Percentiles rank a stretch among this genome's conserved stretches.
Conservation (phyloP, 2,113 vertebrate species). For the Tragelaphus imberbis region DNA sequence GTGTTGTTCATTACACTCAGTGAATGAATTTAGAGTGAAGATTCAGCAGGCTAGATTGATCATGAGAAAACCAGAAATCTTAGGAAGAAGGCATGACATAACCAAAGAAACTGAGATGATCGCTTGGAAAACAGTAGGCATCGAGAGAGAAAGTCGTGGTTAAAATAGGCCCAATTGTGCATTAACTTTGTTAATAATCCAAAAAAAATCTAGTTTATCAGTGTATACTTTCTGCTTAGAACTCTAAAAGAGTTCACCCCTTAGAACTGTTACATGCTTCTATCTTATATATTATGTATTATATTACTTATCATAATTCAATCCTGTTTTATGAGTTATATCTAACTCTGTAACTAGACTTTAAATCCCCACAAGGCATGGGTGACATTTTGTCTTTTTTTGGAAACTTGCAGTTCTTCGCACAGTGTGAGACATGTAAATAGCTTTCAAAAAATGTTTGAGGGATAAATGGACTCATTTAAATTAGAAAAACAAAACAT, state of each 20-base stretch:
- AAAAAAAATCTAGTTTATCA: not conserved
- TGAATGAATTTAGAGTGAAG: not conserved
- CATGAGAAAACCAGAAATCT: not conserved
- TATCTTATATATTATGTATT: not conserved
- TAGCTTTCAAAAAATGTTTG: not conserved
- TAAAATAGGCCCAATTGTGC: not conserved
- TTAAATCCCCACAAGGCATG: not conserved
- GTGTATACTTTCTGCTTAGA: not conserved
- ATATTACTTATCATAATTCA: not conserved
- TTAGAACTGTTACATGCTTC: not conserved
- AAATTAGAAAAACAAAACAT: not conserved
- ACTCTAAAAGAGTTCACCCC: not conserved
- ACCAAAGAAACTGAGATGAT: not conserved
- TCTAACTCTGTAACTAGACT: not conserved
- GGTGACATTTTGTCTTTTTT: constrained; percentile 51
- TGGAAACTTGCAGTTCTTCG: constrained; percentile 46
- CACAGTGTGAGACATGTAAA: constrained; percentile 43
- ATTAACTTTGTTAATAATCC: not conserved
- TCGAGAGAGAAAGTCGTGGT: not conserved
- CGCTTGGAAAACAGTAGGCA: not conserved
- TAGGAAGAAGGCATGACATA: not conserved
- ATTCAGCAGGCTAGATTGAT: not conserved
- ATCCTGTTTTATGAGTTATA: not conserved
- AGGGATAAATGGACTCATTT: constrained; percentile 20
- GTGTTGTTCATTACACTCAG: not conserved